Base-by-base conservation (phyloP, 1,140 invertebrate genomes). In the Drosophila suzukii region DNA sequence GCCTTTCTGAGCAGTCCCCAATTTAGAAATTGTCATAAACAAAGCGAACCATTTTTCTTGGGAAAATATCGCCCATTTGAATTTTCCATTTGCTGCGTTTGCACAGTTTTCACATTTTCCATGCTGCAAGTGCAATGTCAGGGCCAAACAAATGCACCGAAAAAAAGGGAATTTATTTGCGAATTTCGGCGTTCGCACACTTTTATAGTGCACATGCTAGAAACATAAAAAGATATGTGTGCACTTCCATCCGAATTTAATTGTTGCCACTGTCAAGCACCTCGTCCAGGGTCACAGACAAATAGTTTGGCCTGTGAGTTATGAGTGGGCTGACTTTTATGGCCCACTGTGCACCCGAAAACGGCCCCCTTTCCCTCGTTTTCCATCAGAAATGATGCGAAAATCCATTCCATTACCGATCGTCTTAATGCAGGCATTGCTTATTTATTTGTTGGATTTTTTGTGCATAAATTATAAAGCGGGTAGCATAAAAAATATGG, bases 141-240 rank as follows among this genome's bases (percentile, higher is more conserved):
- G 79, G 82, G 79, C 71, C 81, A 75, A 70, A 17, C 46, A 44
- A 60, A 34, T 58, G 36, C 54, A 39, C 30, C 24, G 55, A 50
- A 68, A 68, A 49, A 59, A 66, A 77, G 83, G 78, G 62, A 79
- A 88, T 82, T 82, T 88, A 83, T 78, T 75, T 6, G 66, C 30
- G 30, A 72, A 71, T 41, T 66, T 32, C 11, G 10, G 10, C 27
- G 1, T 44, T 24, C 3, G 20, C 17, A 34, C 57, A 76, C 4
- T 70, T 88, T 85, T 72, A 85, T 85, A 50, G 78, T 88, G 78
- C 78, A 88, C 79, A 88, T 86, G 79, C 61, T 75, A 34, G 58
- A 81, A 85, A 78, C 82, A 85, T 78, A 88, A 88, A 85, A 76
- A 68, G 44, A 53, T 51, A 75, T 39, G 46, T 51, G 36, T 50